Evolutionary conservation across 2,888 invertebrate species (phyloP), one percentile per base, ranked within the genome.

Genomic region (Tenthredo amoena): DNA sequence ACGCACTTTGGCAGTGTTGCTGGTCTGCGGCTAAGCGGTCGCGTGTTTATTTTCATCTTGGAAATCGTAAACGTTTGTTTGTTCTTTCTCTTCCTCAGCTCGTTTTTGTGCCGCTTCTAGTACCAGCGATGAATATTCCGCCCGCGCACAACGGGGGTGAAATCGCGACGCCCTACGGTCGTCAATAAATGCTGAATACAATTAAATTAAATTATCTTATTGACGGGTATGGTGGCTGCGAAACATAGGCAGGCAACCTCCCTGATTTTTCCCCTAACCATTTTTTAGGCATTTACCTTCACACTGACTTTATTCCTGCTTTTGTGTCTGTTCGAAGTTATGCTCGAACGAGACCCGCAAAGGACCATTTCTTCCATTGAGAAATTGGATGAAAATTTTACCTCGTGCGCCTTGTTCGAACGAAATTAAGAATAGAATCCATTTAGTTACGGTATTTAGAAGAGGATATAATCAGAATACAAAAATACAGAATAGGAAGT

Each of bases 31-130:
- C 31, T 77, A 31, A 77, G 55, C 77, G 55, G 81, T 62, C 87
- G 85, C 81, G 84, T 87, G 92, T 90, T 92, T 92, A 92, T 92
- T 91, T 91, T 90, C 91, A 91, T 90, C 90, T 87, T 84, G 18
- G 85, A 84, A 84, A 85, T 85, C 85, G 85, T 85, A 87, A 88
- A 87, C 88, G 83, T 83, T 83, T 50, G 83, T 83, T 83, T 68
- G 47, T 83, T 83, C 83, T 68, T 47, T 68, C 83, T 43, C 62
- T 40, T 81, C 81, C 40, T 40, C 40, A 5, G 37, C 62, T 81
- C 62, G 58, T 81, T 40, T 81, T 55, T 81, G 37, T 81, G 4
- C 81, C n/a, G 40, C 81, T 62, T 81, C 58, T 81, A 26, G 62
- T 62, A 55, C 40, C 58, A n/a, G 21, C 55, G 43, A 47, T 77